Evolutionary conservation across 2,888 invertebrate species (phyloP).

Genomic region (Ectemnius cavifrons): DNA sequence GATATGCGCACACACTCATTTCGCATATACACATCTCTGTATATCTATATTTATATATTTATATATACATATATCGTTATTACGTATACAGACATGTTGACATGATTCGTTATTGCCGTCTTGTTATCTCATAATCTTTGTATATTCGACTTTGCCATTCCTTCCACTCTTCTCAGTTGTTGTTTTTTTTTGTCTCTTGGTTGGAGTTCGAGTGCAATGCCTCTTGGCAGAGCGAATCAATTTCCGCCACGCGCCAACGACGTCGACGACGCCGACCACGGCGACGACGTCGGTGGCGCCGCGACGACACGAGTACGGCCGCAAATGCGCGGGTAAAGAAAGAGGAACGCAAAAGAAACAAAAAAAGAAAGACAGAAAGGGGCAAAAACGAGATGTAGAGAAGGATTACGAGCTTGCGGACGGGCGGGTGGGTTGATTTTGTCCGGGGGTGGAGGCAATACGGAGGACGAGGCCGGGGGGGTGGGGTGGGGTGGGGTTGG

Average conservation of each 20-base stretch:
- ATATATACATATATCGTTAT: constrained; percentile 54
- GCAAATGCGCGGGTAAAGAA: constrained; percentile 11
- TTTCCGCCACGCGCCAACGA: constrained; percentile 29
- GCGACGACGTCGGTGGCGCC: constrained; percentile 12
- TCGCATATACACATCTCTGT: constrained; percentile 61
- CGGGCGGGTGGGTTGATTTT: too few relatives aligned
- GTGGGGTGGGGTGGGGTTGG: constrained; percentile 49
- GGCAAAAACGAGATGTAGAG: not conserved
- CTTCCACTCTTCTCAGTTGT: not conserved
- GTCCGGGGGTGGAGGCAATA: not conserved
- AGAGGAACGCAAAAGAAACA: too few relatives aligned
- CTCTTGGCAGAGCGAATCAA: constrained; percentile 56
- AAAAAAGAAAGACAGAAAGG: not conserved
- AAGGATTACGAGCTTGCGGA: not conserved
- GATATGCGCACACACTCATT: constrained; percentile 76
- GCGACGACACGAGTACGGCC: constrained; percentile 34
- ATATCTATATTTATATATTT: constrained; percentile 47
- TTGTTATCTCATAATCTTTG: constrained; percentile 62
- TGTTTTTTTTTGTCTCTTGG: constrained; percentile 22
- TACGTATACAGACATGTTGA: constrained; percentile 53
- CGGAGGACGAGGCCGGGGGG: constrained; percentile 15
- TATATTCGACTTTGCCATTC: constrained; percentile 62
- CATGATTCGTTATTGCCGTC: constrained; percentile 57
- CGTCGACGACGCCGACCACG: constrained; percentile 20
- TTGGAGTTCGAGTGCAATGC: constrained; percentile 66